These are phyloP conservation scores for Gasteruption jaculator DNA, from an alignment of 2,888 invertebrate genomes.

Conservation along the genomic window DNA sequence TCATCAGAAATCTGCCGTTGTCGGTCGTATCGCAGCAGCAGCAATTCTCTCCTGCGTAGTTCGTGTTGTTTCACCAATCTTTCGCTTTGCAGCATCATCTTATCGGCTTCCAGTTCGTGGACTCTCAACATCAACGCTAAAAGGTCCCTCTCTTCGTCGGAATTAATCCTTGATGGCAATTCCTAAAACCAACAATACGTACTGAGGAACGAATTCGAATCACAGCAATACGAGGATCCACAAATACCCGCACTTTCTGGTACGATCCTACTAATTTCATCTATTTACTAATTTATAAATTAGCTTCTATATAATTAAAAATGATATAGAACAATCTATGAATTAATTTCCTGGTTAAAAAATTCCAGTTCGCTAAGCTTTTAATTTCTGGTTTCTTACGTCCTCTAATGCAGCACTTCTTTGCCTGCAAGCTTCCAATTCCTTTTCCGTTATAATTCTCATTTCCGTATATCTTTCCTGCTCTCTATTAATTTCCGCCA, in stretches of 20 bases:
- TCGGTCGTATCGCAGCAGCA: slow-evolving; percentile 76
- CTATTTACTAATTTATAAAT: neutral
- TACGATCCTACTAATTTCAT: neutral
- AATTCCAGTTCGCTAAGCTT: no score
- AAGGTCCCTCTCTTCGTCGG: slow-evolving; percentile 87
- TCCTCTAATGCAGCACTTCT: slow-evolving; percentile 79
- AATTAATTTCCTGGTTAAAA: slow-evolving; percentile 7
- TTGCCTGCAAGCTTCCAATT: slow-evolving; percentile 74
- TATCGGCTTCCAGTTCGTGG: slow-evolving; percentile 91
- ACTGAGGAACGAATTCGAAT: no score
- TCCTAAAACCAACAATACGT: slow-evolving; percentile 64
- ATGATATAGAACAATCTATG: no score
- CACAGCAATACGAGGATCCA: no score
- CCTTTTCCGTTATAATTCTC: slow-evolving; percentile 72
- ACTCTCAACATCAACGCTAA: slow-evolving; percentile 83
- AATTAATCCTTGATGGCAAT: slow-evolving; percentile 77
- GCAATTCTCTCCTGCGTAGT: slow-evolving; percentile 75
- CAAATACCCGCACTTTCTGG: no score
- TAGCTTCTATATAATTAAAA: no score
- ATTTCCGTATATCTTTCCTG: slow-evolving; percentile 76
- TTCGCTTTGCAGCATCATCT: slow-evolving; percentile 86
- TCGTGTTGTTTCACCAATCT: slow-evolving; percentile 82
- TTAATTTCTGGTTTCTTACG: slow-evolving; percentile 54
- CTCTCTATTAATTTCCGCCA: slow-evolving; percentile 80
- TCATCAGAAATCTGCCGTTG: slow-evolving; percentile 86